Percentiles rank a stretch among this genome's conserved stretches.
These are phyloP conservation scores for Drosophila stalkeri DNA, from an alignment of 2,888 invertebrate genomes.

Conservation along the genomic window DNA sequence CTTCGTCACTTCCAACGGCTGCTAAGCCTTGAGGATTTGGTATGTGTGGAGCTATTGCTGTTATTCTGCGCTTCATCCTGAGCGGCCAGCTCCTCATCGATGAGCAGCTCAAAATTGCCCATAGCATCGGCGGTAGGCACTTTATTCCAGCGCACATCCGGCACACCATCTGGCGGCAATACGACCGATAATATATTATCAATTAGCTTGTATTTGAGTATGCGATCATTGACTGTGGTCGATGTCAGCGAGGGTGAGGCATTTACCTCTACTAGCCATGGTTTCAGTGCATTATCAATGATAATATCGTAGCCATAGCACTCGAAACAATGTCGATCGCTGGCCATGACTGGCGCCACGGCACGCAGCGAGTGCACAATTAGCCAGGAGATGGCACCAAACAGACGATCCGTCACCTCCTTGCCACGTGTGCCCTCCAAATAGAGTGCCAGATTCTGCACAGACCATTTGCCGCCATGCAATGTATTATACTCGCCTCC, in stretches of 20 bases:
- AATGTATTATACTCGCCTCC: conserved; percentile 97
- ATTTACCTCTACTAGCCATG: conserved; percentile 96
- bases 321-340: conserved; percentile 90
- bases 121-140: conserved; percentile 90
- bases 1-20: conserved; percentile 83
- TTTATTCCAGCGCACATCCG: conserved; percentile 96
- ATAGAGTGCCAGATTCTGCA: conserved; percentile 94
- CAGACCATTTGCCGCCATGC: conserved; percentile 97
- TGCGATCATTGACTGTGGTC: conserved; percentile 96
- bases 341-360: conserved; percentile 96
- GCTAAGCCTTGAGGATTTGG: conserved; percentile 63
- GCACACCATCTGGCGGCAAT: conserved; percentile 93
- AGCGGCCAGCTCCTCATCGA: conserved; percentile 92
- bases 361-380: conserved; percentile 97
- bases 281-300: conserved; percentile 96
- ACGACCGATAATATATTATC: conserved; percentile 96
- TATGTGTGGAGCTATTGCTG: conserved; percentile 43
- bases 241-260: conserved; percentile 97
- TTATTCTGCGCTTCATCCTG: conserved; percentile 86
- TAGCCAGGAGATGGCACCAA: conserved; percentile 95
- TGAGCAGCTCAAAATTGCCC: conserved; percentile 92
- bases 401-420: conserved; percentile 94
- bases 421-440: conserved; percentile 96
- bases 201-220: conserved; percentile 96
- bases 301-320: conserved; percentile 98